Base-by-base conservation (phyloP, 2,888 invertebrate species). In the Cantharis nigra region DNA sequence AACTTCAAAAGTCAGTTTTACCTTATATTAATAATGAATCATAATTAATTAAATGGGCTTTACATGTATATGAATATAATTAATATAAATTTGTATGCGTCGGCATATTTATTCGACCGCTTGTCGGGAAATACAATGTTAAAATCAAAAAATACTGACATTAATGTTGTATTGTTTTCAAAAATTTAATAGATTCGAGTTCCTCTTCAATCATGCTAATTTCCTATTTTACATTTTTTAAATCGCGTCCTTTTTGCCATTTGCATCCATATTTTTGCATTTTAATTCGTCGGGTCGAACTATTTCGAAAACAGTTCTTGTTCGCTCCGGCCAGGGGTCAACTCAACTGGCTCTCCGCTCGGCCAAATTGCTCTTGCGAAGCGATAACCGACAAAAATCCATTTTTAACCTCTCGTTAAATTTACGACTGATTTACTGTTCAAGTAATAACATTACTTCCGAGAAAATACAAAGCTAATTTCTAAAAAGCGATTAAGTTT, bases 401-500 rank as follows among this genome's bases (percentile, higher is more conserved):
- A 49, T 49, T 49, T 49, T 49, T 49, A 49, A 49, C 49, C 49
- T 49, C 49, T 49, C 49, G 49, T 49, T 49, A 49, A 49, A 49
- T 49, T 49, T 49, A 49, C 49, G 49, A 49, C 49, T 49, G 49
- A 49, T 49, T 49, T 49, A 49, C 49, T 49, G 49, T 49, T 49
- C 49, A 49, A 49, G 49, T 49, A 49, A 49, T 49, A 49, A 49
- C 49, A 49, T 67, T 23, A 67, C 18, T 75, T 75, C 75, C 18
- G 49, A 65, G 75, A 71, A 75, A 70, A 70, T 76, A 69, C 69
- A 76, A 79, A 79, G 80, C 63, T 76, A 79, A 79, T 79, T 81
- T 79, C 81, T 81, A 70, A 77, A 81, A 81, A 81, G 72, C 81
- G 80, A 81, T 81, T 80, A 75, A 76, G 76, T 65, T 75, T 80